phyloP scores from a whole-genome alignment of 2,113 vertebrate genomes.

The Glareola pratincola region DNA sequence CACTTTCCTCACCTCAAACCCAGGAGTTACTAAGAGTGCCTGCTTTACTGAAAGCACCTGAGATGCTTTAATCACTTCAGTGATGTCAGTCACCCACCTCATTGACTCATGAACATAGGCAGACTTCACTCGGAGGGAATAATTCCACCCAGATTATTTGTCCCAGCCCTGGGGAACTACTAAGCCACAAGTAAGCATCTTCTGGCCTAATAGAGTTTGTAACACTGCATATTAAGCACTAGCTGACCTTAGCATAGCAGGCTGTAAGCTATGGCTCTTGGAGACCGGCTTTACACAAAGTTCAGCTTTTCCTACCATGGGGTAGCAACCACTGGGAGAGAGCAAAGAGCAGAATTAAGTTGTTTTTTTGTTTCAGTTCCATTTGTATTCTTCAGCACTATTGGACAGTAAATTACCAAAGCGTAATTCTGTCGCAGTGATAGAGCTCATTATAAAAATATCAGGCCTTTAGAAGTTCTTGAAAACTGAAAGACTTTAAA shows the following conservation, averaged over 20 bases:
- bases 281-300: not conserved
- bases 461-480: not conserved
- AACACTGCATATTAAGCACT: not conserved
- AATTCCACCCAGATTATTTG: not conserved
- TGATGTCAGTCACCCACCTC: not conserved
- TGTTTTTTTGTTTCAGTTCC: not conserved
- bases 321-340: fast-evolving
- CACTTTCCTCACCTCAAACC: not conserved
- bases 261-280: not conserved
- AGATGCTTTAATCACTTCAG: not conserved
- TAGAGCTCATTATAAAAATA: not conserved
- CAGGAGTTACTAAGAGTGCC: not conserved
- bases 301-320: fast-evolving
- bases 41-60: not conserved
- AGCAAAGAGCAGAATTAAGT: fast-evolving
- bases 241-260: not conserved
- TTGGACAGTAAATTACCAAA: fast-evolving
- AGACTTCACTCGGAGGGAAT: not conserved
- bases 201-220: not conserved
- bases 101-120: not conserved
- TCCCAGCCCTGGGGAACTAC: not conserved
- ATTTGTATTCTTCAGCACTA: not conserved
- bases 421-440: fast-evolving
- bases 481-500: not conserved
- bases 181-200: not conserved